Conservation (phyloP, 2,888 invertebrate species). For the Harpagoxenus sublaevis region DNA sequence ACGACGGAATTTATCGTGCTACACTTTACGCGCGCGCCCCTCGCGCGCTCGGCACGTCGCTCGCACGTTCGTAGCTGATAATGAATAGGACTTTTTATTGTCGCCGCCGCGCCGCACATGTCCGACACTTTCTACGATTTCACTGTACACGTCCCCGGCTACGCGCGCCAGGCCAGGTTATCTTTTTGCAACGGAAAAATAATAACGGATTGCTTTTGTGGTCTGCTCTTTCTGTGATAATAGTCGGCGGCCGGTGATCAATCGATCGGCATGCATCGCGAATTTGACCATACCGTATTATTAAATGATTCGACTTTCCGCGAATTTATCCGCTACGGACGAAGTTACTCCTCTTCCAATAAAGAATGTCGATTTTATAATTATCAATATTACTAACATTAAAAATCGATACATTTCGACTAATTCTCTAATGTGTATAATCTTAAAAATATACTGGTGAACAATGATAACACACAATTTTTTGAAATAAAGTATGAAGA, state of each 20-base stretch:
- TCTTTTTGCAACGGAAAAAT: constrained; percentile 26
- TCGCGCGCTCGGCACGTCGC: constrained; percentile 55
- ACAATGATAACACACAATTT: not conserved
- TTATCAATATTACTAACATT: not conserved
- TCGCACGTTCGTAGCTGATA: constrained; percentile 63
- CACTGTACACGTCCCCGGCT: not conserved
- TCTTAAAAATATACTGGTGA: not conserved
- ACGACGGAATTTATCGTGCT: constrained; percentile 56
- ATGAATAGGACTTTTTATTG: constrained; percentile 65
- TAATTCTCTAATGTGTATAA: not conserved
- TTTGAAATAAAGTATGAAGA: not conserved
- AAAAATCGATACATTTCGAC: not conserved
- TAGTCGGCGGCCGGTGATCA: not conserved
- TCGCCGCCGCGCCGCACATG: constrained; percentile 40
- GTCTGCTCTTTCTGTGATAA: not conserved
- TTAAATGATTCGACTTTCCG: not conserved
- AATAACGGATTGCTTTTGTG: constrained; percentile 6
- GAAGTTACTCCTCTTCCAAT: not conserved
- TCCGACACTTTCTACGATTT: constrained; percentile 59
- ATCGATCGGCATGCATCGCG: not conserved
- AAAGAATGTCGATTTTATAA: not conserved
- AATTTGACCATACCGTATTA: not conserved
- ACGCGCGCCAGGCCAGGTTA: not conserved
- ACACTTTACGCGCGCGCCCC: constrained; percentile 42
- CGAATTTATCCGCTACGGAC: not conserved